Base-by-base conservation (phyloP, 2,888 invertebrate genomes). In the Acleris laterana region DNA sequence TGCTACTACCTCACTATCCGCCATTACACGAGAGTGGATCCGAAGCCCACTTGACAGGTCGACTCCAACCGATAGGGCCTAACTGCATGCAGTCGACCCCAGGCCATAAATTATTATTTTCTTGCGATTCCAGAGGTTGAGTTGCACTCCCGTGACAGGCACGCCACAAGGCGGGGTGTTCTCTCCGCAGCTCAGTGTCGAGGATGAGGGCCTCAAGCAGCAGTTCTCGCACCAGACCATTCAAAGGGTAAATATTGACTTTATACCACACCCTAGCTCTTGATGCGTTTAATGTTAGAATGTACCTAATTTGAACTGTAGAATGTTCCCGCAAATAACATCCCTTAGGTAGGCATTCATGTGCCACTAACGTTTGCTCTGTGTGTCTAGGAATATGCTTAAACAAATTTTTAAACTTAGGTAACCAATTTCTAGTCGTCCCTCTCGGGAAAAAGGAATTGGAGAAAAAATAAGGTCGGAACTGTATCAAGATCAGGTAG, bases 401-500 rank as follows among this genome's bases (percentile, higher is more conserved):
- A 79, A 79, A 82, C 79, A 78, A 78, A 81, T 84, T 81, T 83
- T 88, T 87, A 84, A 88, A 88, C 78, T 79, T 85, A 85, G 85
- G 85, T 81, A 82, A 86, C 87, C 79, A 82, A 89, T 93, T 93
- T 91, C 81, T 92, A 93, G 92, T 91, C 83, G 77, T 83, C 90
- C 85, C 85, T 87, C 84, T 88, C 90, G 88, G 89, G 87, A 77
- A 87, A 85, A 84, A 89, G 90, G 85, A 89, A 88, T 88, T 89
- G 93, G 90, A 89, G 91, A 82, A 87, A 89, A 88, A 92, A 91
- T 91, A 91, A 89, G 82, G 84, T 93, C 80, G 93, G 90, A 84
- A 90, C 91, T 85, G 89, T 91, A 80, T 87, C 91, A 82, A 90
- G 90, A 86, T 85, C 90, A 76, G 81, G 89, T 81, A 89, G 88